These are phyloP conservation scores for Heteronetta atricapilla DNA, from an alignment of 2,113 vertebrate species.

Conservation along the genomic window DNA sequence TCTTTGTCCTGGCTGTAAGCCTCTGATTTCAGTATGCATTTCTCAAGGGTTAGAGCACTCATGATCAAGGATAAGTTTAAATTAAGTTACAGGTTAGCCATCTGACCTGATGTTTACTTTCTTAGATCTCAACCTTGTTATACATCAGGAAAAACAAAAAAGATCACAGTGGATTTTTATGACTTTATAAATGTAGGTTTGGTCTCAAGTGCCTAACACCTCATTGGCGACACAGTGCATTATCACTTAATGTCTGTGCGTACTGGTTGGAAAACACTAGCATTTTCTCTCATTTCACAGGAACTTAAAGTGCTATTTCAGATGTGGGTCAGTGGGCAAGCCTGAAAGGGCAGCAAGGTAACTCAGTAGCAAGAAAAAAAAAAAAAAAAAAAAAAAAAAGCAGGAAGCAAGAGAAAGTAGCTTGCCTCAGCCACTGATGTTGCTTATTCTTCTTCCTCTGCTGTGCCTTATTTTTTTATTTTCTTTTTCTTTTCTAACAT, in stretches of 20 bases:
- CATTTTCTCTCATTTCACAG: not conserved
- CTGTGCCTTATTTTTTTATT: not conserved
- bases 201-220: not conserved
- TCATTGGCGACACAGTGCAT: not conserved
- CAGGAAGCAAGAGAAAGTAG: too few relatives aligned
- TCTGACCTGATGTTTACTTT: not conserved
- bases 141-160: not conserved
- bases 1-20: not conserved
- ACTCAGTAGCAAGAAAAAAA: not conserved
- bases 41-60: not conserved
- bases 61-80: not conserved
- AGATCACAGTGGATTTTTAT: not conserved
- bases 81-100: not conserved
- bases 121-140: not conserved
- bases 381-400: not conserved
- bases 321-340: not conserved
- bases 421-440: not conserved
- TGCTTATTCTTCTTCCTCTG: not conserved
- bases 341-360: not conserved
- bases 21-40: not conserved
- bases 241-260: not conserved
- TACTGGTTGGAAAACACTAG: accelerated
- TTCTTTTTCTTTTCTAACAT: not conserved
- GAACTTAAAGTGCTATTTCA: not conserved
- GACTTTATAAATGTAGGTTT: not conserved